Evolutionary conservation across 1,140 invertebrate species (phyloP).

Genomic region (Aphelinus atriplicis): DNA sequence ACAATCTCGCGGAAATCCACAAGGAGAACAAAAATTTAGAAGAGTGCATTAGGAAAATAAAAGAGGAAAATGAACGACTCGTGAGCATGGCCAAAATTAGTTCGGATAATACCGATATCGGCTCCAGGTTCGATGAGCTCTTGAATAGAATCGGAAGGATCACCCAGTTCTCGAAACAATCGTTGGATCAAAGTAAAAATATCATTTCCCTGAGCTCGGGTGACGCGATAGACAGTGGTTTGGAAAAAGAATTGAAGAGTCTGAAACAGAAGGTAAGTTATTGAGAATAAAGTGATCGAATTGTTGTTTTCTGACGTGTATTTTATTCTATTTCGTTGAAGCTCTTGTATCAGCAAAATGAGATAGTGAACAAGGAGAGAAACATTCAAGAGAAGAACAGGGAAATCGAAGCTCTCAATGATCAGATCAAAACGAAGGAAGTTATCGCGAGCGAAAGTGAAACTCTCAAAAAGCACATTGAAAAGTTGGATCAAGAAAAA

Average conservation of each 20-base stretch:
- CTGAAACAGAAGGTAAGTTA: conserved; percentile 14
- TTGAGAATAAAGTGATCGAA: too few relatives aligned
- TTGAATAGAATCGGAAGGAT: not conserved
- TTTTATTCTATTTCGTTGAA: too few relatives aligned
- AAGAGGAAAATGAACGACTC: conserved; percentile 2
- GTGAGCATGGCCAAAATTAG: not conserved
- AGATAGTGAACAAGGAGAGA: conserved; percentile 33
- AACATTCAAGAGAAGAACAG: conserved; percentile 28
- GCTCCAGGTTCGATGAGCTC: conserved; percentile 8
- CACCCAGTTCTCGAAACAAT: not conserved
- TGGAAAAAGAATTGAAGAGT: conserved; percentile 28
- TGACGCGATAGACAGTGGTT: conserved; percentile 6
- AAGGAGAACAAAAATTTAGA: conserved; percentile 24
- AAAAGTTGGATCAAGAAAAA: conserved; percentile 12
- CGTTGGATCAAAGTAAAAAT: not conserved
- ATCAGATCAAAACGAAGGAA: conserved; percentile 13
- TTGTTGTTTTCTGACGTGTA: too few relatives aligned
- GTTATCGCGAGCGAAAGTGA: not conserved
- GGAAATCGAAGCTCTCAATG: conserved; percentile 32
- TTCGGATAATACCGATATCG: too few relatives aligned
- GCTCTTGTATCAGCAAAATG: conserved; percentile 31
- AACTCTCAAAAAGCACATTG: conserved; percentile 1
- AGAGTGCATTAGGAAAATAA: not conserved
- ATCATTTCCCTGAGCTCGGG: not conserved
- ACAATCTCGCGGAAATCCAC: not conserved